phyloP scores from a whole-genome alignment of 1,140 invertebrate genomes.

The Stegodyphus dumicola region DNA sequence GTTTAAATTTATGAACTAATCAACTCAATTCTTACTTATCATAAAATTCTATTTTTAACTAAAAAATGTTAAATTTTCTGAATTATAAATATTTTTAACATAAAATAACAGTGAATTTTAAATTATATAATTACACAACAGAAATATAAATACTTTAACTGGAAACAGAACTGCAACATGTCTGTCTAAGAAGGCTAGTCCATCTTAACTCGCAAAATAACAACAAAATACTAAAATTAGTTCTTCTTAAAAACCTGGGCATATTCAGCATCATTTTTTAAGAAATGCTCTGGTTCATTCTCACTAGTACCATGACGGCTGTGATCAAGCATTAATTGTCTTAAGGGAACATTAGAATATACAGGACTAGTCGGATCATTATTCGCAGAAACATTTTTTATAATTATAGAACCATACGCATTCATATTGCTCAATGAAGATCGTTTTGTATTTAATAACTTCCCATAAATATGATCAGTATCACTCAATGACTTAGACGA shows the following conservation, averaged over 20 bases:
- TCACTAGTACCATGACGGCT: background rate
- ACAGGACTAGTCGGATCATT: conserved; percentile 6
- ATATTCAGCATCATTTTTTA: conserved; percentile 60
- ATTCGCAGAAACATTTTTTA: background rate
- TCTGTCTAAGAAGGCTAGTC: too few relatives aligned
- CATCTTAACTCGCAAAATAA: too few relatives aligned
- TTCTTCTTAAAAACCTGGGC: conserved; percentile 56
- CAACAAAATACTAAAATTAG: background rate
- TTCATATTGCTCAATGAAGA: background rate
- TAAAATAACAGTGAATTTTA: too few relatives aligned
- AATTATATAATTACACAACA: too few relatives aligned
- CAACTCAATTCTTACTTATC: too few relatives aligned
- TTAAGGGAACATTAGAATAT: conserved; percentile 23
- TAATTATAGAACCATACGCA: conserved; percentile 7
- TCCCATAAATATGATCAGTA: conserved; percentile 52
- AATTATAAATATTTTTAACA: too few relatives aligned
- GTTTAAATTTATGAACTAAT: too few relatives aligned
- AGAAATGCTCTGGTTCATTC: conserved; percentile 40
- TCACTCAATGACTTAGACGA: background rate
- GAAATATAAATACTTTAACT: too few relatives aligned
- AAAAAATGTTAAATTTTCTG: too few relatives aligned
- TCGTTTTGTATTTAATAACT: conserved; percentile 23
- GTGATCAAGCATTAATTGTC: background rate
- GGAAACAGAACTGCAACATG: too few relatives aligned
- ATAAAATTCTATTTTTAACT: too few relatives aligned